Conservation (phyloP, 2,797 vertebrate species). For the Lophius americanus region DNA sequence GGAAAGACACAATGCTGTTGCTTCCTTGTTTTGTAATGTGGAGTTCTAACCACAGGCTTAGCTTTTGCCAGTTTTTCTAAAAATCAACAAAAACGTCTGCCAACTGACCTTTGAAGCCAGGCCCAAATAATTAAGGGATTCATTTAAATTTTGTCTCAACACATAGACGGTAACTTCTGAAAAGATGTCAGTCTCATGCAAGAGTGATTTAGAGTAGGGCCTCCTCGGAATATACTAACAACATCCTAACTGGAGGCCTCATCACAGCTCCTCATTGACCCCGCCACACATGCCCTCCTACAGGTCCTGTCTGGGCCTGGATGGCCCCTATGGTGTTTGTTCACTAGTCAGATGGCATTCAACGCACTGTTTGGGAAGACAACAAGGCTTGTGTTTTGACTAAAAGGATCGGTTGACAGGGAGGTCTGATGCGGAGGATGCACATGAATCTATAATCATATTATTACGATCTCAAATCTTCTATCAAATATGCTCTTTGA, state of each 20-base stretch:
- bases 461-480: not conserved
- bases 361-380: slow-evolving; percentile 47
- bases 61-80: not conserved
- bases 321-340: slow-evolving; percentile 50
- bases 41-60: not conserved
- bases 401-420: slow-evolving; percentile 15
- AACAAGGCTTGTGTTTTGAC: slow-evolving; percentile 19
- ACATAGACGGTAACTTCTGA: slow-evolving; percentile 17
- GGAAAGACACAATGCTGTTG: not conserved
- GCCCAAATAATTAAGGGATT: too few species aligned
- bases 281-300: slow-evolving; percentile 6
- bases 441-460: not conserved
- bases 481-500: not conserved
- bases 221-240: slow-evolving; percentile 51
- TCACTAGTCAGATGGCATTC: slow-evolving; percentile 63
- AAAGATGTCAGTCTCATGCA: slow-evolving; percentile 23
- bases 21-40: not conserved
- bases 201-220: slow-evolving; percentile 7
- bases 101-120: too few species aligned
- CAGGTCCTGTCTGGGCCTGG: slow-evolving; percentile 25
- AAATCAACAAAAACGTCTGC: too few species aligned
- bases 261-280: slow-evolving; percentile 23
- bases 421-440: slow-evolving; percentile 12
- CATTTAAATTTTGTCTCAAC: too few species aligned
- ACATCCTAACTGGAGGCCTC: slow-evolving; percentile 22